Conservation (phyloP, 2,888 invertebrate species). For the Cotesia congregata region DNA sequence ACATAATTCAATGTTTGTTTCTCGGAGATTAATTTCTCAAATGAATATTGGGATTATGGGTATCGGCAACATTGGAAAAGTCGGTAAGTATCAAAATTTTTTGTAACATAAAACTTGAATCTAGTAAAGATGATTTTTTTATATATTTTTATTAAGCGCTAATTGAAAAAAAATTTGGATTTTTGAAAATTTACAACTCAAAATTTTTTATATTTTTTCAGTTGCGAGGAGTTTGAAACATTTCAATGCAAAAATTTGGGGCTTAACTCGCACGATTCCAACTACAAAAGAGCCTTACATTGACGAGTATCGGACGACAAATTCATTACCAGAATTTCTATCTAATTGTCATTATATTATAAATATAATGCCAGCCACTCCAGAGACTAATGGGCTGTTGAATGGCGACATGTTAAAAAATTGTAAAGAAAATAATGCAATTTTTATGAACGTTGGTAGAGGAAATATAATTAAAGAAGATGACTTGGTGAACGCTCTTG, state of each 20-base stretch:
- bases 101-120: background rate
- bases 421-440: conserved; percentile 69
- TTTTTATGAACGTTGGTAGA: conserved; percentile 76
- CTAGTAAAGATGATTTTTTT: too few relatives aligned
- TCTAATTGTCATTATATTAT: conserved; percentile 73
- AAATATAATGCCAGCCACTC: conserved; percentile 73
- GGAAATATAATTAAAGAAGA: conserved; percentile 73
- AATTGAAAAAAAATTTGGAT: too few relatives aligned
- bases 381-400: conserved; percentile 71
- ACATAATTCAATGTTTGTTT: conserved; percentile 61
- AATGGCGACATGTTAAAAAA: conserved; percentile 70
- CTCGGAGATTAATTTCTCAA: conserved; percentile 69
- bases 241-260: conserved; percentile 71
- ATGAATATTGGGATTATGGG: conserved; percentile 73
- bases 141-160: too few relatives aligned
- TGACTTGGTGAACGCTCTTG: conserved; percentile 72
- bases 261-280: conserved; percentile 58
- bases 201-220: conserved; percentile 53
- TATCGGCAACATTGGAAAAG: conserved; percentile 72
- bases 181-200: too few relatives aligned
- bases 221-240: conserved; percentile 70
- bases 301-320: conserved; percentile 61
- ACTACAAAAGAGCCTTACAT: conserved; percentile 48
- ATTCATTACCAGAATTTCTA: conserved; percentile 66
- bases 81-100: conserved; percentile 62